A percentile compares a stretch with the other conserved stretches of the same genome.
phyloP scores from a whole-genome alignment of 2,113 vertebrate species.

The Corythaixoides concolor region DNA sequence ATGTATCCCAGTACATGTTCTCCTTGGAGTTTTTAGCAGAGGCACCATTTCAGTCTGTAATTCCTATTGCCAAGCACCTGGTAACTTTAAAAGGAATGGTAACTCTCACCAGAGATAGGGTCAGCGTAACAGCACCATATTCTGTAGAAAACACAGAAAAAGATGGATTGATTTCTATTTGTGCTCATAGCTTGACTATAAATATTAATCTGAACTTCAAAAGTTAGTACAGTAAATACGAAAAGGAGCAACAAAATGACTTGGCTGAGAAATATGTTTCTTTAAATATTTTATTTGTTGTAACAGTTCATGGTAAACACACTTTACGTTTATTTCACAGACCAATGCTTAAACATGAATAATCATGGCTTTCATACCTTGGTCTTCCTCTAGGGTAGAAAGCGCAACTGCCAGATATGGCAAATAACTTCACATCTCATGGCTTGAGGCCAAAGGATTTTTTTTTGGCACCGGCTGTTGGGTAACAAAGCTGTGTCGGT shows the following conservation, averaged over 20 bases:
- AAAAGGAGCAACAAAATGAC: background rate
- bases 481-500: accelerated
- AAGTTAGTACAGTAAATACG: background rate
- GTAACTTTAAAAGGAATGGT: background rate
- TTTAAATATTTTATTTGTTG: conserved; percentile 9
- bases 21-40: background rate
- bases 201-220: background rate
- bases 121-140: background rate
- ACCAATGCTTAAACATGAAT: background rate
- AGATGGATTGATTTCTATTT: background rate
- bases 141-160: background rate
- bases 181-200: background rate
- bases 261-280: background rate
- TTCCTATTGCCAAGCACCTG: background rate
- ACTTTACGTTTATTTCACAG: background rate
- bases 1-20: background rate
- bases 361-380: background rate
- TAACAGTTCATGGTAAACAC: background rate
- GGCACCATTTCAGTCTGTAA: background rate
- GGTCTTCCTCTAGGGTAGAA: background rate
- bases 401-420: background rate
- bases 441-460: background rate
- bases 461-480: background rate
- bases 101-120: background rate
- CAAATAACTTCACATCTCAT: background rate